Evolutionary conservation across 2,113 vertebrate species (phyloP).

Genomic region (Pycnonotus jocosus): DNA sequence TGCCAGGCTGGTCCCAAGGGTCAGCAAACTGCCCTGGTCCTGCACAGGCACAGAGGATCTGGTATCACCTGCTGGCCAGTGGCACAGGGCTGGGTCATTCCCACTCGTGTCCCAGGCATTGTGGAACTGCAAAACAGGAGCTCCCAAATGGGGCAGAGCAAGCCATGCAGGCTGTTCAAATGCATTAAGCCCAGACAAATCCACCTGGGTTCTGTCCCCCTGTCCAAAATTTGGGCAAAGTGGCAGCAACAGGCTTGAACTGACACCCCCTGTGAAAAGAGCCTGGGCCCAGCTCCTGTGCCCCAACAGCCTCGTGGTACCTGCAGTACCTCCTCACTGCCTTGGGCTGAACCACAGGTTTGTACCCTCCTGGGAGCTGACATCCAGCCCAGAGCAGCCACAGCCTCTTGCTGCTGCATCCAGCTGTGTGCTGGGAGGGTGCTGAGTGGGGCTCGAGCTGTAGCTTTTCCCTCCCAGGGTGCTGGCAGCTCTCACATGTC

Average conservation of each 20-base stretch:
- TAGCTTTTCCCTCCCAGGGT: neutral
- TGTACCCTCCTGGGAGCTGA: neutral
- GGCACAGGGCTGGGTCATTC: neutral
- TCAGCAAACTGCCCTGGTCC: neutral
- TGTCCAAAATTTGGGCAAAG: neutral
- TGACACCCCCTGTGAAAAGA: neutral
- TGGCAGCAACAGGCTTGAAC: neutral
- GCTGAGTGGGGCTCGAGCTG: fast-evolving
- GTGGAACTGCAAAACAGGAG: neutral
- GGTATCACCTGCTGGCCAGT: fast-evolving
- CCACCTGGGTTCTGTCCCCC: neutral
- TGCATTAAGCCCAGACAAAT: neutral
- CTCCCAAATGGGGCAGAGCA: neutral
- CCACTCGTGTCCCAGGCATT: neutral
- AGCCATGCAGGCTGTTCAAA: neutral
- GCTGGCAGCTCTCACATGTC: neutral
- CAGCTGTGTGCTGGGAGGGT: neutral
- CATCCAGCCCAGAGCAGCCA: neutral
- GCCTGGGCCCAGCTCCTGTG: neutral
- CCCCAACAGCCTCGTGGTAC: neutral
- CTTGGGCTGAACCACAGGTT: neutral
- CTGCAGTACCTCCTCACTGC: fast-evolving
- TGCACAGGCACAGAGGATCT: neutral
- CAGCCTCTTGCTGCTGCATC: neutral
- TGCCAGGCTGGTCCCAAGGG: neutral